Evolutionary conservation across 2,113 vertebrate species (phyloP).

Genomic region (Leuciscus idus): DNA sequence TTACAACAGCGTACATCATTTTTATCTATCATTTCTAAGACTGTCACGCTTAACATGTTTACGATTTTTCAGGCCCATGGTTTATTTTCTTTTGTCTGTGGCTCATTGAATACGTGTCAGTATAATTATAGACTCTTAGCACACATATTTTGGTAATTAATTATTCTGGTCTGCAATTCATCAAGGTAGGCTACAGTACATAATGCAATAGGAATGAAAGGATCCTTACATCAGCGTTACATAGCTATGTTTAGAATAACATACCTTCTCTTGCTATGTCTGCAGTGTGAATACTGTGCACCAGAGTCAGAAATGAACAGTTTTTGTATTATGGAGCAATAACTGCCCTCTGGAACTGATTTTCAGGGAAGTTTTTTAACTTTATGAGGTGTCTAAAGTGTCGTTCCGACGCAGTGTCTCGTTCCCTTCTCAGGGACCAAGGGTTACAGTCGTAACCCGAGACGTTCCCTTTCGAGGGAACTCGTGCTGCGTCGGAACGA

Average conservation of each 20-base stretch:
- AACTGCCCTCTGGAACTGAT: not conserved
- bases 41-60: conserved; percentile 19
- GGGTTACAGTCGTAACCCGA: too few species aligned
- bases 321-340: not conserved
- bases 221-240: not conserved
- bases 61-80: not conserved
- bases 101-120: not conserved
- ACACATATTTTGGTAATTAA: conserved; percentile 5
- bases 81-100: conserved; percentile 25
- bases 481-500: too few species aligned
- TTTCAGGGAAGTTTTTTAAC: not conserved
- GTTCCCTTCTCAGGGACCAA: too few species aligned
- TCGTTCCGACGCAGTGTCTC: too few species aligned
- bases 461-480: too few species aligned
- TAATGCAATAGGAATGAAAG: not conserved
- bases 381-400: too few species aligned
- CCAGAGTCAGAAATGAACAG: not conserved
- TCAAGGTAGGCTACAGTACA: not conserved
- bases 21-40: conserved; percentile 29
- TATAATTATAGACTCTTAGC: not conserved
- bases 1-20: conserved; percentile 27
- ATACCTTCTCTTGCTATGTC: not conserved
- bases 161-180: not conserved
- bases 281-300: not conserved
- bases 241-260: not conserved